These are phyloP conservation scores for Hirtodrosophila trivittata DNA, from an alignment of 2,888 invertebrate species.

Conservation along the genomic window DNA sequence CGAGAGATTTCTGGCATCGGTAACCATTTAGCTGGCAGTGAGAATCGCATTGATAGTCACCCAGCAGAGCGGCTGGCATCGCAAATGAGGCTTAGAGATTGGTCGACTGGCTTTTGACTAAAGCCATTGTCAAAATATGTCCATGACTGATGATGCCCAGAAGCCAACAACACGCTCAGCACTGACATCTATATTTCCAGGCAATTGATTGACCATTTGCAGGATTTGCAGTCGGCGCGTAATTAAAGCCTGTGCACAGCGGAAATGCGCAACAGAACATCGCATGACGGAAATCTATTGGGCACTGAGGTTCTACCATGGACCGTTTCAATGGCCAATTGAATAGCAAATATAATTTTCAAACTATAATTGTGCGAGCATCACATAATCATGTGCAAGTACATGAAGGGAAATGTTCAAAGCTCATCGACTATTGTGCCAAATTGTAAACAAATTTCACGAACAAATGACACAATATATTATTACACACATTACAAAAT, in stretches of 20 bases:
- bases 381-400: too few relatives aligned
- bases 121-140: conserved; percentile 76
- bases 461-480: too few relatives aligned
- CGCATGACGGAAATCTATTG: too few relatives aligned
- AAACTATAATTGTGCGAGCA: too few relatives aligned
- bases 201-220: conserved; percentile 57
- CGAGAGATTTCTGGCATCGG: conserved; percentile 30
- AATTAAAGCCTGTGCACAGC: conserved; percentile 70
- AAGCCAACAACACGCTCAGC: conserved; percentile 22
- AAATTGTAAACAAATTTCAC: too few relatives aligned
- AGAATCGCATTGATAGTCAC: conserved; percentile 64
- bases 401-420: too few relatives aligned
- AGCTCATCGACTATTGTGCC: too few relatives aligned
- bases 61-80: conserved; percentile 49
- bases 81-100: conserved; percentile 51
- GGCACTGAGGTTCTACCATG: too few relatives aligned
- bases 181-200: conserved; percentile 42
- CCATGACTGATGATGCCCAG: conserved; percentile 68
- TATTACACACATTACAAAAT: too few relatives aligned
- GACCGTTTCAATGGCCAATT: too few relatives aligned
- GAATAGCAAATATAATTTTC: too few relatives aligned
- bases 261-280: conserved; percentile 71
- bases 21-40: conserved; percentile 32
- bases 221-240: conserved; percentile 46
- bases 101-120: conserved; percentile 53